Evolutionary conservation across 2,797 vertebrate genomes (phyloP).

Genomic region (Myiotriccus ornatus): DNA sequence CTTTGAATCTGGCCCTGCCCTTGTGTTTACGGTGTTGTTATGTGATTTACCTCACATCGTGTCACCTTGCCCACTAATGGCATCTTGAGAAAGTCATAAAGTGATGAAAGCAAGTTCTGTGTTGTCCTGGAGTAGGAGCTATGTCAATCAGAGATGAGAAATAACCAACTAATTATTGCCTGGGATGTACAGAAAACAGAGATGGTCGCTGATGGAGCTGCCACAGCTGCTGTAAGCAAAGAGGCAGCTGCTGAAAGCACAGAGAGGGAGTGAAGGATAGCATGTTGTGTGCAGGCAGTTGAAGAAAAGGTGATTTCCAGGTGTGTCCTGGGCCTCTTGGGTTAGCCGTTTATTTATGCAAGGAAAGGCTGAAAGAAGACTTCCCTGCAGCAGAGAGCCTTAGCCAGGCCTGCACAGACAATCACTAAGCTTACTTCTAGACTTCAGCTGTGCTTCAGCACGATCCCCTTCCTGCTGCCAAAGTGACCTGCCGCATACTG

Average conservation of each 20-base stretch:
- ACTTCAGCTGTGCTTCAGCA: neutral
- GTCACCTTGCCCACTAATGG: neutral
- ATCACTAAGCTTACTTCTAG: neutral
- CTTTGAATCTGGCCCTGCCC: neutral
- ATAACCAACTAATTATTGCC: neutral
- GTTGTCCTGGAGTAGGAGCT: neutral
- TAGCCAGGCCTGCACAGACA: neutral
- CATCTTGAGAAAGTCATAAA: neutral
- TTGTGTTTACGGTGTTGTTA: neutral
- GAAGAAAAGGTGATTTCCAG: neutral
- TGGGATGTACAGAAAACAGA: neutral
- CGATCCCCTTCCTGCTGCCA: neutral
- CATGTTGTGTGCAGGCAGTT: neutral
- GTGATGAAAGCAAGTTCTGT: neutral
- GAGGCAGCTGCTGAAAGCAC: neutral
- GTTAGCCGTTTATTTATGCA: neutral
- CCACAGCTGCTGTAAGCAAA: neutral
- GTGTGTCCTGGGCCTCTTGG: neutral
- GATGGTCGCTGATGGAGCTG: neutral
- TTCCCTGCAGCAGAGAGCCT: neutral
- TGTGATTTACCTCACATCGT: neutral
- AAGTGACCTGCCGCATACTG: rapidly evolving
- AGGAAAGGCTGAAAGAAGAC: neutral
- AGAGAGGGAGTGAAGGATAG: neutral
- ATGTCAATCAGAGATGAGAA: neutral